Conservation (phyloP, 2,113 vertebrate genomes). For the Oceanites oceanicus region DNA sequence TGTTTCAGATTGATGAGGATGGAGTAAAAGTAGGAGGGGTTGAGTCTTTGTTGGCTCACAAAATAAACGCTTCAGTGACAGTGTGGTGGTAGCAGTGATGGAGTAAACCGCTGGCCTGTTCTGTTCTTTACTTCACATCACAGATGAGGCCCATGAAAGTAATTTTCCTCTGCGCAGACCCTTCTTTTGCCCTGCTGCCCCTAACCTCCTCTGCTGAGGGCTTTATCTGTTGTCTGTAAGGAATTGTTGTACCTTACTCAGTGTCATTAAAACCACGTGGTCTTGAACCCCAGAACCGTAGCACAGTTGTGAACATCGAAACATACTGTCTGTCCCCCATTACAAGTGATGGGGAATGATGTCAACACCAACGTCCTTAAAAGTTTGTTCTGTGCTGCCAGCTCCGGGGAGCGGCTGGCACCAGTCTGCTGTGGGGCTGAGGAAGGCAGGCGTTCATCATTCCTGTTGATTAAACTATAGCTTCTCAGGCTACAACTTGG, state of each 20-base stretch:
- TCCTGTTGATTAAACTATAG: background rate
- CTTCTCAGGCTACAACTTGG: background rate
- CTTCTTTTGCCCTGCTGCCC: background rate
- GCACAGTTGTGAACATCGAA: background rate
- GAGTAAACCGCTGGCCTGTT: background rate
- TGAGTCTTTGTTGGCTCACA: background rate
- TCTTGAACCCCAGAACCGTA: background rate
- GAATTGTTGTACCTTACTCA: background rate
- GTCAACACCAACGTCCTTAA: background rate
- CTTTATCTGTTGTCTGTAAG: background rate
- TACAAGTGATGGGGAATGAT: background rate
- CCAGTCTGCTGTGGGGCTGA: fast-evolving
- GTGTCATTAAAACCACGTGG: background rate
- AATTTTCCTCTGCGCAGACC: background rate
- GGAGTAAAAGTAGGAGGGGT: background rate
- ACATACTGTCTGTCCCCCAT: no score
- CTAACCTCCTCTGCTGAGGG: background rate
- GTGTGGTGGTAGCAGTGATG: background rate
- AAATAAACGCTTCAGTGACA: background rate
- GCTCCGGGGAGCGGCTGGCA: background rate
- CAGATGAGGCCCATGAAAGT: background rate
- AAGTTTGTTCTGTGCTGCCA: background rate
- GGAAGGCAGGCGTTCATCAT: background rate
- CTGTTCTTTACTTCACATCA: background rate
- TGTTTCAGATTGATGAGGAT: background rate